These are phyloP conservation scores for Drosophila persimilis DNA, from an alignment of 1,140 invertebrate species.

Conservation along the genomic window DNA sequence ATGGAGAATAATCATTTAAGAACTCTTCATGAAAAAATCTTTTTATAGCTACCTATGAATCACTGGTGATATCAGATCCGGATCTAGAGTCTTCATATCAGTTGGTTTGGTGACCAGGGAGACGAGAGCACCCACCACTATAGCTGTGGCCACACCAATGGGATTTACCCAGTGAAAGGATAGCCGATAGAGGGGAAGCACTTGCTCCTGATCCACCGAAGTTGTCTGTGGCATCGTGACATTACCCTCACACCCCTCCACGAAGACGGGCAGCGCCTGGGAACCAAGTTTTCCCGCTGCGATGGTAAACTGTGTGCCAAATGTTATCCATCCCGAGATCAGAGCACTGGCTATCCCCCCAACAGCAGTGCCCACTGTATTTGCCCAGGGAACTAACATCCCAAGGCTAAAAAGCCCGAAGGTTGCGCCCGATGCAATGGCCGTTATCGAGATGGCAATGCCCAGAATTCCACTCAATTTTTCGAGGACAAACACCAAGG, in stretches of 20 bases:
- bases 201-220: constrained; percentile 83
- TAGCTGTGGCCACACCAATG: constrained; percentile 85
- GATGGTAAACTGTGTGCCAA: constrained; percentile 84
- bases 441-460: constrained; percentile 91
- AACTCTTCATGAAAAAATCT: not conserved
- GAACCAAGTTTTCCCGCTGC: constrained; percentile 82
- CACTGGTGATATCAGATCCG: constrained; percentile 86
- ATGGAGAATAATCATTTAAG: not conserved
- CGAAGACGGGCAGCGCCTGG: constrained; percentile 81
- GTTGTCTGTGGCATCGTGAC: constrained; percentile 50
- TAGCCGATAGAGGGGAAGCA: constrained; percentile 88
- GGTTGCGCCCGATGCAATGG: constrained; percentile 92
- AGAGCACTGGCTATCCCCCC: constrained; percentile 85
- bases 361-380: constrained; percentile 86
- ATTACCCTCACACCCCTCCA: constrained; percentile 77
- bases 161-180: constrained; percentile 92
- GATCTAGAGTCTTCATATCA: constrained; percentile 85
- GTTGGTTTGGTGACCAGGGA: constrained; percentile 87
- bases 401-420: constrained; percentile 94
- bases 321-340: constrained; percentile 85
- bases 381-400: constrained; percentile 92
- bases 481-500: constrained; percentile 88
- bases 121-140: constrained; percentile 87
- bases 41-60: constrained; percentile 83
- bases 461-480: constrained; percentile 89